Percentiles rank a stretch among this genome's conserved stretches.
These are phyloP conservation scores for Parus major DNA, from an alignment of 2,113 vertebrate species.

Conservation along the genomic window DNA sequence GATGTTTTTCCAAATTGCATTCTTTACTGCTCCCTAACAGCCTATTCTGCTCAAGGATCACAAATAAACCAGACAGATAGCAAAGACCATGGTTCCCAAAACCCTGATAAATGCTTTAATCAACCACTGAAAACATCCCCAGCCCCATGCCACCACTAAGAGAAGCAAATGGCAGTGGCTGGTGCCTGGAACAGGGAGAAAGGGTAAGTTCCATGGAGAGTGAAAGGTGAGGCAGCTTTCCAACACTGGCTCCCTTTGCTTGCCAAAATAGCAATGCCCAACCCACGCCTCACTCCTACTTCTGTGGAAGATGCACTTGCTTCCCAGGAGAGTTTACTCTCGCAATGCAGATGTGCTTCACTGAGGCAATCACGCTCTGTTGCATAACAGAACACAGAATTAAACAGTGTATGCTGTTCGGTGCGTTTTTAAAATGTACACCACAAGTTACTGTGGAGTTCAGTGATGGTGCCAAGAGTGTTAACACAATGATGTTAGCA, in stretches of 20 bases:
- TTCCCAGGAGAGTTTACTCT: conserved; percentile 49
- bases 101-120: neutral
- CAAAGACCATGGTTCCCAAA: neutral
- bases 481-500: conserved; percentile 4
- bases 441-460: neutral
- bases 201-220: conserved; percentile 49
- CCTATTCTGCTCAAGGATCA: neutral
- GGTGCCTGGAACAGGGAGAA: conserved; percentile 18
- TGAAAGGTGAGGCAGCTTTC: conserved; percentile 62
- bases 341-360: neutral
- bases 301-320: neutral
- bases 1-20: neutral
- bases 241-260: neutral
- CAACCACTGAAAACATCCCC: neutral
- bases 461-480: conserved; percentile 9
- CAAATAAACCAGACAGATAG: neutral
- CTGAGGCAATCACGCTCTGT: conserved; percentile 1
- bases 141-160: neutral
- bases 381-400: conserved; percentile 40
- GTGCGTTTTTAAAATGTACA: conserved; percentile 53
- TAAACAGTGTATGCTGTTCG: conserved; percentile 4
- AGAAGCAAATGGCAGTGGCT: neutral
- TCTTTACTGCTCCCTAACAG: neutral
- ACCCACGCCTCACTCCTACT: neutral
- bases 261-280: conserved; percentile 39